These are phyloP conservation scores for Shargacucullia verbasci DNA, from an alignment of 2,888 invertebrate genomes.

Conservation along the genomic window DNA sequence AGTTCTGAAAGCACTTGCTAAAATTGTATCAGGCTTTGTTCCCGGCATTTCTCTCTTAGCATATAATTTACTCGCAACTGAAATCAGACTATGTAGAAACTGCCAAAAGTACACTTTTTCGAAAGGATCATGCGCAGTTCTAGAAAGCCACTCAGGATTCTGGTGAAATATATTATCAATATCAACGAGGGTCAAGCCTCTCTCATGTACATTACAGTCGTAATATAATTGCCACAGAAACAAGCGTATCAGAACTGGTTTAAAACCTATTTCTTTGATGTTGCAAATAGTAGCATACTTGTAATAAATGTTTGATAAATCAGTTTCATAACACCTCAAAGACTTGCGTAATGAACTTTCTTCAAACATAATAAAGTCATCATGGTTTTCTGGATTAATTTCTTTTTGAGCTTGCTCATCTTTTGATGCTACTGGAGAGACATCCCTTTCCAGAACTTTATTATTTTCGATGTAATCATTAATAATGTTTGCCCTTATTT, in stretches of 20 bases:
- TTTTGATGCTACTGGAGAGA: conserved; percentile 36
- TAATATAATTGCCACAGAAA: conserved; percentile 90
- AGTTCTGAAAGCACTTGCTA: conserved; percentile 84
- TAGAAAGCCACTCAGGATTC: conserved; percentile 83
- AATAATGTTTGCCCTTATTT: conserved; percentile 69
- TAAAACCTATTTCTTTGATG: conserved; percentile 72
- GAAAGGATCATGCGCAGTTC: conserved; percentile 86
- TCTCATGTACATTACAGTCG: conserved; percentile 86
- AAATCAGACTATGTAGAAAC: conserved; percentile 88
- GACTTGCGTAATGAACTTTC: conserved; percentile 81
- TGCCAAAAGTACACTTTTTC: conserved; percentile 90
- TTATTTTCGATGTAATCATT: conserved; percentile 74
- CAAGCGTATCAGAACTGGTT: conserved; percentile 84
- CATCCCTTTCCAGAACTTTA: conserved; percentile 52
- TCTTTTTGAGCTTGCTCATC: conserved; percentile 31
- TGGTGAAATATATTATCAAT: conserved; percentile 84
- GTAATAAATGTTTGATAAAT: conserved; percentile 85
- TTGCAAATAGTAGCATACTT: conserved; percentile 86
- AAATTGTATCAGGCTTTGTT: conserved; percentile 80
- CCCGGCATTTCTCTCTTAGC: conserved; percentile 73
- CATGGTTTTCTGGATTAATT: conserved; percentile 44
- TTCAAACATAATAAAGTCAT: conserved; percentile 78
- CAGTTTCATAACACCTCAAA: conserved; percentile 80
- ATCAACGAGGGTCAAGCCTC: conserved; percentile 84
- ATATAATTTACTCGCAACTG: conserved; percentile 84